Evolutionary conservation across 2,888 invertebrate genomes (phyloP).

Genomic region (Tipula lateralis): DNA sequence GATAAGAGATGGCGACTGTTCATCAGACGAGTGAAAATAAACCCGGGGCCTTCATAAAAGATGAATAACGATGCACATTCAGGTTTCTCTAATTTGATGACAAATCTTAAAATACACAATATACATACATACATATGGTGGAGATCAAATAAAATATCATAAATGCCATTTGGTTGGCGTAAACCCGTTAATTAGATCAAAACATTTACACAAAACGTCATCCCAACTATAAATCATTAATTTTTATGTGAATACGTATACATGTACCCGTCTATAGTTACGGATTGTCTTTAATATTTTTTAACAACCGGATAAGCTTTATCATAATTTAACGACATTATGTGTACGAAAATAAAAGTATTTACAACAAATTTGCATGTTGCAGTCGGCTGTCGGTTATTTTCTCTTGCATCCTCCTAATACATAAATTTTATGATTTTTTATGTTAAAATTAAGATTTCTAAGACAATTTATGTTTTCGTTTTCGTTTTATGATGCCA

Average conservation of each 20-base stretch:
- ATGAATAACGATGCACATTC: background rate
- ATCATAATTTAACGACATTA: background rate
- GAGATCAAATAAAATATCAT: background rate
- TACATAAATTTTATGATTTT: slow-evolving; percentile 7
- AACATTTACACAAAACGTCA: background rate
- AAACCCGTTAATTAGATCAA: slow-evolving; percentile 19
- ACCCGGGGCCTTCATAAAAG: background rate
- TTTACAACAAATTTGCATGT: background rate
- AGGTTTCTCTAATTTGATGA: background rate
- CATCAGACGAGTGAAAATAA: background rate
- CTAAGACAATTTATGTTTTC: slow-evolving; percentile 3
- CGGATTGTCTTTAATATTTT: background rate
- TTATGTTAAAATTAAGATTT: slow-evolving; percentile 13
- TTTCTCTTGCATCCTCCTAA: background rate
- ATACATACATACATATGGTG: background rate
- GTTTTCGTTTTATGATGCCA: background rate
- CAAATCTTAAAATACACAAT: too few species aligned
- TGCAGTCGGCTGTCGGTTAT: background rate
- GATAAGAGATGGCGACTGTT: too few species aligned
- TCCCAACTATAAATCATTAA: background rate
- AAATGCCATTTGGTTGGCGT: background rate
- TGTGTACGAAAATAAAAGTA: background rate
- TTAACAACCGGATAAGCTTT: slow-evolving; percentile 19
- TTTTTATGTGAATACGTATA: background rate
- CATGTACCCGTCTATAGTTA: background rate